These are phyloP conservation scores for Calidris pugnax DNA, from an alignment of 2,113 vertebrate genomes.

Conservation along the genomic window DNA sequence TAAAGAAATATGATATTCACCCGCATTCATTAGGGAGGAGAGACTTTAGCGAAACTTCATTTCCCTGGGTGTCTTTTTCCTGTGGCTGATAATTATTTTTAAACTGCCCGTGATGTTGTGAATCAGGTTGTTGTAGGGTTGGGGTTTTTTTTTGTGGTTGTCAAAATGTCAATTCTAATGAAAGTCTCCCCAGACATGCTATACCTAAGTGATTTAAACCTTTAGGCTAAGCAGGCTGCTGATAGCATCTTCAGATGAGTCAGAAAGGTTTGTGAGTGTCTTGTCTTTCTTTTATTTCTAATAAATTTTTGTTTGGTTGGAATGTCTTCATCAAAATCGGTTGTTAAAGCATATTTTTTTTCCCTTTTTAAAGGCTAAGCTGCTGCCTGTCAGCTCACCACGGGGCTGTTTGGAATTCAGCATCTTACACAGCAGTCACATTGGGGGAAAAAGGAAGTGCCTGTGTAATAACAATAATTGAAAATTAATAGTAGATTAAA, in stretches of 20 bases:
- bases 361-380: background rate
- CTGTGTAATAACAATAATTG: constrained; percentile 53
- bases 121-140: background rate
- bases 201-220: constrained; percentile 58
- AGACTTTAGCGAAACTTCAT: background rate
- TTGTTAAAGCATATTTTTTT: background rate
- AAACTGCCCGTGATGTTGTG: background rate
- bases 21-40: background rate
- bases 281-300: background rate
- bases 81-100: constrained; percentile 54
- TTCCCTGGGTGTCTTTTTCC: background rate
- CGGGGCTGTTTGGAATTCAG: constrained; percentile 51
- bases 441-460: constrained; percentile 11
- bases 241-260: constrained; percentile 57
- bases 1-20: background rate
- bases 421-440: background rate
- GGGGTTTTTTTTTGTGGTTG: constrained; percentile 51
- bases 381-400: background rate
- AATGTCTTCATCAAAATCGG: constrained; percentile 43
- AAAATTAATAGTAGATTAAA: constrained; percentile 68
- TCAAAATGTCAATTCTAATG: constrained; percentile 71
- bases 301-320: background rate
- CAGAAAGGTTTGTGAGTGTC: constrained; percentile 40
- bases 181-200: constrained; percentile 33
- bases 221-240: constrained; percentile 57